Conservation (phyloP, 2,888 invertebrate species). For the Lasioglossum malachurum region DNA sequence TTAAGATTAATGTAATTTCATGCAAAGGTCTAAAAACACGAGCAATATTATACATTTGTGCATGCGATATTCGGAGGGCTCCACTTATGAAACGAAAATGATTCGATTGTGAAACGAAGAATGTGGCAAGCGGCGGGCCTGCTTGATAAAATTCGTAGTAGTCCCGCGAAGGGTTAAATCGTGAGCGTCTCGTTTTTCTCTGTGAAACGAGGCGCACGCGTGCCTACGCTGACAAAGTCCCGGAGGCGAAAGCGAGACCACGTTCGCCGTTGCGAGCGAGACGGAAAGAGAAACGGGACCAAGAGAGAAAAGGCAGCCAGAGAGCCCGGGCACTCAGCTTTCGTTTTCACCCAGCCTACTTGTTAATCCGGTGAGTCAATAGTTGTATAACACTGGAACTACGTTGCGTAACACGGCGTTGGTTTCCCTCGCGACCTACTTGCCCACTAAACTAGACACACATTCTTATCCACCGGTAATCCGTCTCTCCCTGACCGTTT, state of each 20-base stretch:
- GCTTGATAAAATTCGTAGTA: neutral
- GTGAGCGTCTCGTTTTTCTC: constrained; percentile 32
- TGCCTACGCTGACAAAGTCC: constrained; percentile 40
- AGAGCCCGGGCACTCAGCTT: constrained; percentile 77
- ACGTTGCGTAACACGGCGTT: constrained; percentile 82
- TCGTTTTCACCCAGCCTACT: constrained; percentile 85
- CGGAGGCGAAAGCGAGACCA: constrained; percentile 56
- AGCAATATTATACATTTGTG: neutral
- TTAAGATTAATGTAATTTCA: too few relatives aligned
- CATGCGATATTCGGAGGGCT: neutral
- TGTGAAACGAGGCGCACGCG: constrained; percentile 41
- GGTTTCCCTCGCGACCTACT: constrained; percentile 85
- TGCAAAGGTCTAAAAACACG: too few relatives aligned
- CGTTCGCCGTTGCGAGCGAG: constrained; percentile 30
- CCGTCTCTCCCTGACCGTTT: constrained; percentile 66
- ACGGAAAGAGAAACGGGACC: constrained; percentile 56
- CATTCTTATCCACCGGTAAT: constrained; percentile 82
- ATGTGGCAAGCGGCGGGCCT: neutral
- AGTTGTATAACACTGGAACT: constrained; percentile 85
- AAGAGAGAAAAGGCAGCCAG: constrained; percentile 62
- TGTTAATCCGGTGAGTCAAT: constrained; percentile 85
- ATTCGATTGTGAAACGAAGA: neutral
- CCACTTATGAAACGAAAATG: neutral
- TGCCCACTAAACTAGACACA: constrained; percentile 85
- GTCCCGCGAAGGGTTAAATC: constrained; percentile 3